Evolutionary conservation across 2,888 invertebrate genomes (phyloP), one percentile per base, ranked within the genome.

Genomic region (Heteromurus nitidus): DNA sequence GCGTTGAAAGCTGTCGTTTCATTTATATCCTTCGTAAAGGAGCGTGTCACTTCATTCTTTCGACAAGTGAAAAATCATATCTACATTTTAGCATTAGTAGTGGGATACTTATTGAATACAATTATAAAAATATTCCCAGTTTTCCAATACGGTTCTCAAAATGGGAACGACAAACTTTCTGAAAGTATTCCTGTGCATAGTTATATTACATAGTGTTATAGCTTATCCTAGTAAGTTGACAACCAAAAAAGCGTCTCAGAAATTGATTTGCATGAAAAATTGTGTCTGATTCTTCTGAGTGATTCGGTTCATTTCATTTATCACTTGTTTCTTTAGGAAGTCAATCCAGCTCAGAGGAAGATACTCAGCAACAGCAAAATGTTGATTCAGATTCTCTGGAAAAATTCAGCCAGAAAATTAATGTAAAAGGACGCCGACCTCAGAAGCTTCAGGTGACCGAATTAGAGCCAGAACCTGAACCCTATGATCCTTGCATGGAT

Each of bases 311-410:
- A n/a, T n/a, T n/a, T n/a, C n/a, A n/a, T n/a, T n/a, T n/a, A n/a
- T n/a, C n/a, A n/a, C n/a, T n/a, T n/a, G n/a, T 44, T 44, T 9
- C 44, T 24, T 18, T 26, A n/a, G 28, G 26, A 75, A 67, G 75
- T 9, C 16, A 18, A 30, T 1, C 7, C 13, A 26, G 16, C 53
- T 75, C 67, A 3, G 82, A 82, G 26, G 84, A 84, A 26, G 84
- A 84, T 68, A 24, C 53, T n/a, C 82, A 82, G 28, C 82, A 82
- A 26, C 84, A 84, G 50, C 84, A 84, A 47, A 76, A 22, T 22
- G 42, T 74, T 0, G 68, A 84, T 50, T 53, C 70, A n/a, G 81
- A 81, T 42, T 69, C 67, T 28, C 31, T 82, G 11, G 82, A 77
- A 44, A 81, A 81, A 53, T 75, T 84, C 26, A 67, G 77, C 11